Conservation (phyloP, 2,888 invertebrate species). For the Conchocele bisecta region DNA sequence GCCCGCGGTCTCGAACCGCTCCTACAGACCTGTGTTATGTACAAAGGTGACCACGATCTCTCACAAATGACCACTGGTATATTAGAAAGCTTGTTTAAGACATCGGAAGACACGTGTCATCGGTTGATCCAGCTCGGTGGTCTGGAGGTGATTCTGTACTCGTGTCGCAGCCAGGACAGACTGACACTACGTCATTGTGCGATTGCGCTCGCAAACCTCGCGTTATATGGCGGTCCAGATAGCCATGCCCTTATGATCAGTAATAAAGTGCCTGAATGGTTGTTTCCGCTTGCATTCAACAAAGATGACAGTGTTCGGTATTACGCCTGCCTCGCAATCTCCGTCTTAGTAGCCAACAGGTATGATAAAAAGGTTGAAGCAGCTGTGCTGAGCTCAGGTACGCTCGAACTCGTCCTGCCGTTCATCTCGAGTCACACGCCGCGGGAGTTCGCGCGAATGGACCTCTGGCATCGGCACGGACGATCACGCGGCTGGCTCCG, state of each 20-base stretch:
- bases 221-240: constrained; percentile 97
- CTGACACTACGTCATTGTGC: constrained; percentile 97
- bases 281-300: constrained; percentile 98
- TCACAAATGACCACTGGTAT: constrained; percentile 80
- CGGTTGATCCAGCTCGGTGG: constrained; percentile 96
- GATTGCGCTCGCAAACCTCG: constrained; percentile 97
- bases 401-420: constrained; percentile 97
- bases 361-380: constrained; percentile 99
- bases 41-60: constrained; percentile 90
- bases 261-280: constrained; percentile 89
- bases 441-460: constrained; percentile 92
- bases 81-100: constrained; percentile 90
- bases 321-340: constrained; percentile 98
- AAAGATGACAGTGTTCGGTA: constrained; percentile 93
- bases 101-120: constrained; percentile 97
- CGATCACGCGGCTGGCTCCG: constrained; percentile 98
- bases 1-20: constrained; percentile 95
- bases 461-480: constrained; percentile 94
- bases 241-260: constrained; percentile 99
- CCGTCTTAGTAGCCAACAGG: constrained; percentile 97
- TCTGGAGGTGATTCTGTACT: constrained; percentile 96
- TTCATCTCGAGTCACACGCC: constrained; percentile 98
- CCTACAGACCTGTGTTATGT: constrained; percentile 93
- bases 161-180: constrained; percentile 93
- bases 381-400: constrained; percentile 97